phyloP scores from a whole-genome alignment of 1,140 invertebrate genomes.

The Asbolus verrucosus region DNA sequence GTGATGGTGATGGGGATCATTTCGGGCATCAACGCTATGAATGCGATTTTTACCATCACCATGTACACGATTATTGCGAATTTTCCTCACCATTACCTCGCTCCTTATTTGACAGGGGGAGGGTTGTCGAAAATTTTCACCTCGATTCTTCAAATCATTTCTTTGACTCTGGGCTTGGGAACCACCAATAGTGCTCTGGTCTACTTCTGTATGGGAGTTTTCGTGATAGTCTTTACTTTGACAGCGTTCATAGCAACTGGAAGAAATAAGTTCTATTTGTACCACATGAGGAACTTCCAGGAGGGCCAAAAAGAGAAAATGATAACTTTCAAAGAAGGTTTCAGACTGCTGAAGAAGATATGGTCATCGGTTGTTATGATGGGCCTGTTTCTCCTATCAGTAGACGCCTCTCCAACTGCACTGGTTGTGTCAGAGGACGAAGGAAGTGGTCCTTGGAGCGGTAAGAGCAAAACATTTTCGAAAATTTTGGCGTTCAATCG shows the following conservation, averaged over 20 bases:
- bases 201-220: conserved; percentile 46
- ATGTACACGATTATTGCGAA: not conserved
- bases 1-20: not conserved
- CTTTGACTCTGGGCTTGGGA: not conserved
- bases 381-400: conserved; percentile 48
- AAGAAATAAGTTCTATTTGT: not conserved
- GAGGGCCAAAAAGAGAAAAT: conserved; percentile 4
- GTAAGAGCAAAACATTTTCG: too few species aligned
- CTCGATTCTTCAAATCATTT: not conserved
- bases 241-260: not conserved
- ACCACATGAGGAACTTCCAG: not conserved
- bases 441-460: conserved; percentile 78
- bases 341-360: too few species aligned
- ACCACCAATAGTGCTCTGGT: conserved; percentile 2
- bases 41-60: not conserved
- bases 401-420: conserved; percentile 75
- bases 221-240: conserved; percentile 54
- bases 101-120: not conserved
- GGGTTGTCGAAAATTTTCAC: not conserved
- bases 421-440: conserved; percentile 78
- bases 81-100: not conserved
- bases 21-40: not conserved
- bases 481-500: too few species aligned
- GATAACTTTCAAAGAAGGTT: conserved; percentile 10
- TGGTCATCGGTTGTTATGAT: conserved; percentile 64